Conservation (phyloP, 2,113 vertebrate genomes). For the Formicarius rufipectus region DNA sequence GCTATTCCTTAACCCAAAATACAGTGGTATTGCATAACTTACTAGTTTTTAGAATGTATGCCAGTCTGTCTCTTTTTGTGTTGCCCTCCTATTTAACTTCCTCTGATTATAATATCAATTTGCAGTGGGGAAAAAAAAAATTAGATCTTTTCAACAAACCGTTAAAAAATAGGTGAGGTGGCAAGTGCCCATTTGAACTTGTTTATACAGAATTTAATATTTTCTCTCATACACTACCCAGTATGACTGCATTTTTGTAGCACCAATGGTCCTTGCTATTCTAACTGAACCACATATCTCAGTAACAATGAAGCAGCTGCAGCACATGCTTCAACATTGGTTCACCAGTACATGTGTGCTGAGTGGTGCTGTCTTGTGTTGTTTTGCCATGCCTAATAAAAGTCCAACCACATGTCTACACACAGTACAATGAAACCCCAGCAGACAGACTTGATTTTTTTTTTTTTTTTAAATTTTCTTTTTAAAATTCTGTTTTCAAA, state of each 20-base stretch:
- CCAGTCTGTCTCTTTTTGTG: background rate
- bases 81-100: background rate
- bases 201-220: background rate
- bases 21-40: background rate
- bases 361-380: background rate
- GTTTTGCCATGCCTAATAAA: background rate
- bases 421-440: background rate
- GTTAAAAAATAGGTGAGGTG: background rate
- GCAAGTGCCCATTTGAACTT: background rate
- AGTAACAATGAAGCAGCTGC: background rate
- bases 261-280: background rate
- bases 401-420: too few relatives aligned
- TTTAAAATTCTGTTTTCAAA: background rate
- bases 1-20: background rate
- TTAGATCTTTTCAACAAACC: background rate
- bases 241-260: background rate
- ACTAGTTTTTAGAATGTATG: background rate
- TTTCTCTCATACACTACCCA: background rate
- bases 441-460: background rate
- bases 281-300: background rate
- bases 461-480: too few relatives aligned
- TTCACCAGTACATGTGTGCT: background rate
- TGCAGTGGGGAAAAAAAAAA: background rate
- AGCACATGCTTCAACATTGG: rapidly evolving
- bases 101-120: background rate